These are phyloP conservation scores for Nysson spinosus DNA, from an alignment of 2,888 invertebrate species.

Conservation along the genomic window DNA sequence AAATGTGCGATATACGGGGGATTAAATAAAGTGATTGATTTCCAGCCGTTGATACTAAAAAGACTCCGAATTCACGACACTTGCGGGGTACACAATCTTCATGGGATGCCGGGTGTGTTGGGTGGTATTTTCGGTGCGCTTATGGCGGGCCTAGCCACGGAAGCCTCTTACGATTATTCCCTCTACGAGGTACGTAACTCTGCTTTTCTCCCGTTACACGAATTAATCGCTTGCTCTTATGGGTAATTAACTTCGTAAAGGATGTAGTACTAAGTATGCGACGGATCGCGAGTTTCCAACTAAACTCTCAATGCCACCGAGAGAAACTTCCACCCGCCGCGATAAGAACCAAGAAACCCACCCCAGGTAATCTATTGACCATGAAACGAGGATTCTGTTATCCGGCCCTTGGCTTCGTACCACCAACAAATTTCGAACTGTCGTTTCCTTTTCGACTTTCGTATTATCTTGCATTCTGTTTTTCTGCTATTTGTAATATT, in stretches of 20 bases:
- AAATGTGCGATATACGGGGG: too few species aligned
- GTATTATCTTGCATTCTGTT: too few species aligned
- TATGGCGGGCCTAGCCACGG: conserved; percentile 85
- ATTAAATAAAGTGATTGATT: neutral
- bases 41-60: conserved; percentile 82
- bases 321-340: conserved; percentile 1
- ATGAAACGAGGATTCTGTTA: neutral
- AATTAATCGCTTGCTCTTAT: conserved; percentile 31
- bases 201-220: neutral
- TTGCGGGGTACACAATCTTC: conserved; percentile 97
- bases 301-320: conserved; percentile 12
- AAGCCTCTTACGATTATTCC: conserved; percentile 81
- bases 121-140: conserved; percentile 89
- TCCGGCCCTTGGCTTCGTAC: neutral
- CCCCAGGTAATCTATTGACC: conserved; percentile 22
- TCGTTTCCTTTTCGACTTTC: neutral
- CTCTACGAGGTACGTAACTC: conserved; percentile 76
- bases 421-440: conserved; percentile 14
- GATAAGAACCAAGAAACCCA: conserved; percentile 17
- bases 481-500: too few species aligned
- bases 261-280: conserved; percentile 7
- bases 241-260: conserved; percentile 35
- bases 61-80: conserved; percentile 86
- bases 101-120: conserved; percentile 95
- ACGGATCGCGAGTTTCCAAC: conserved; percentile 20